Evolutionary conservation across 2,888 invertebrate genomes (phyloP).

Genomic region (Serripes groenlandicus): DNA sequence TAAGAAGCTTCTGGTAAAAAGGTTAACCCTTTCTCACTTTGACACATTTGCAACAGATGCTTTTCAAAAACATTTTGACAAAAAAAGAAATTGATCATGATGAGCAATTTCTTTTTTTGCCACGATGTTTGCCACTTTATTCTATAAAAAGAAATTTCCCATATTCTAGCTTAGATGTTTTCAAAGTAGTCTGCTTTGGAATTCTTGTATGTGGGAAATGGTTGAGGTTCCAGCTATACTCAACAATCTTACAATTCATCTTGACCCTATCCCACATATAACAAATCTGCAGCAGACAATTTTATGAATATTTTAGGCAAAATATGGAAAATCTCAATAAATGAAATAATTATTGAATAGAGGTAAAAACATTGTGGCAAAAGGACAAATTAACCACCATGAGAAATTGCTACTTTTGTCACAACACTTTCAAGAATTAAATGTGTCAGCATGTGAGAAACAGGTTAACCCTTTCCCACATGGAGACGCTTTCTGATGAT

Average conservation of each 20-base stretch:
- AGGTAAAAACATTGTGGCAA: not conserved
- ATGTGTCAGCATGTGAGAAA: too few species aligned
- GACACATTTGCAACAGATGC: not conserved
- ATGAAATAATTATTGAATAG: not conserved
- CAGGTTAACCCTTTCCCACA: too few species aligned
- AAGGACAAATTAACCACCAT: constrained; percentile 1
- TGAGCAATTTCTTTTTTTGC: not conserved
- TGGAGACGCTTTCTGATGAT: too few species aligned
- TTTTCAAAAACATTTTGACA: not conserved
- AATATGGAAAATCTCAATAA: not conserved
- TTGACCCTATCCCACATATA: not conserved
- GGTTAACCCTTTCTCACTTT: constrained; percentile 3
- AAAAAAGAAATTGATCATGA: not conserved
- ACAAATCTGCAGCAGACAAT: too few species aligned
- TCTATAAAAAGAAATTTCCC: too few species aligned
- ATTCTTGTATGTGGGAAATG: not conserved
- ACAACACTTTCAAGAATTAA: not conserved
- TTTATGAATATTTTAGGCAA: too few species aligned
- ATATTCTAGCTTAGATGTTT: too few species aligned
- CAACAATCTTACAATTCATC: too few species aligned
- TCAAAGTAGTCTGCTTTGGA: not conserved
- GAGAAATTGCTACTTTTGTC: not conserved
- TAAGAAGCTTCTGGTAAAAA: not conserved
- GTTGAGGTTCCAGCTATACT: too few species aligned
- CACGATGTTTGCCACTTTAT: not conserved